Conservation (phyloP, 1,140 invertebrate species). For the Luehdorfia chinensis region DNA sequence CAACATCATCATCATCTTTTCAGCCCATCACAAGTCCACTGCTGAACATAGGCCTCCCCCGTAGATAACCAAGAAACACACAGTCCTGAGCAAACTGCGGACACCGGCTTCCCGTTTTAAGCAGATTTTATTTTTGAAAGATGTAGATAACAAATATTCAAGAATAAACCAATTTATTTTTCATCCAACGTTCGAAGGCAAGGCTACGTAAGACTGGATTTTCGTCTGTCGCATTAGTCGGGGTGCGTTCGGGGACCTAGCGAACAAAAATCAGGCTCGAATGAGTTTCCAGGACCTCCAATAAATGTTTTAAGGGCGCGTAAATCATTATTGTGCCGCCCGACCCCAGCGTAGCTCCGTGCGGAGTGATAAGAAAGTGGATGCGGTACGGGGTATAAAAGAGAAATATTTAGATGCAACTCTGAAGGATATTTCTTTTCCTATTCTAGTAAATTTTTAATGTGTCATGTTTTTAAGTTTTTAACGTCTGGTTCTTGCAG, state of each 20-base stretch:
- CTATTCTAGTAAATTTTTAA: neutral
- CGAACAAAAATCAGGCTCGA: slow-evolving; percentile 39
- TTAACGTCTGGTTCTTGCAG: too few species aligned
- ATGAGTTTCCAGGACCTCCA: slow-evolving; percentile 37
- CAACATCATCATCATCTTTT: too few species aligned
- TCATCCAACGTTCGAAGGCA: too few species aligned
- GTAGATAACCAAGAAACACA: too few species aligned
- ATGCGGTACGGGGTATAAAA: slow-evolving; percentile 6
- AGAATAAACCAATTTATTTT: too few species aligned
- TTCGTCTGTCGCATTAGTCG: neutral
- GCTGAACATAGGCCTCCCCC: too few species aligned
- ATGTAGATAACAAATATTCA: too few species aligned
- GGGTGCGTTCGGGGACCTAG: slow-evolving; percentile 11
- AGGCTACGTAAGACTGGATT: neutral
- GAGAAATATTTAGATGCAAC: neutral
- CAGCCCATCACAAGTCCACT: too few species aligned
- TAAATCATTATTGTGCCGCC: slow-evolving; percentile 52
- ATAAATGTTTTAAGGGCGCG: slow-evolving; percentile 56
- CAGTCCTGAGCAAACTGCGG: too few species aligned
- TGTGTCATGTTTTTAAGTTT: neutral
- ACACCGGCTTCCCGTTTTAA: too few species aligned
- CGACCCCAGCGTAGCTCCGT: slow-evolving; percentile 18
- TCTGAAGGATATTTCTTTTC: neutral
- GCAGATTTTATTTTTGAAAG: too few species aligned
- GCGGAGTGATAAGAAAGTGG: slow-evolving; percentile 7